These are phyloP conservation scores for Cordilura impudica DNA, from an alignment of 2,888 invertebrate genomes.

Conservation along the genomic window DNA sequence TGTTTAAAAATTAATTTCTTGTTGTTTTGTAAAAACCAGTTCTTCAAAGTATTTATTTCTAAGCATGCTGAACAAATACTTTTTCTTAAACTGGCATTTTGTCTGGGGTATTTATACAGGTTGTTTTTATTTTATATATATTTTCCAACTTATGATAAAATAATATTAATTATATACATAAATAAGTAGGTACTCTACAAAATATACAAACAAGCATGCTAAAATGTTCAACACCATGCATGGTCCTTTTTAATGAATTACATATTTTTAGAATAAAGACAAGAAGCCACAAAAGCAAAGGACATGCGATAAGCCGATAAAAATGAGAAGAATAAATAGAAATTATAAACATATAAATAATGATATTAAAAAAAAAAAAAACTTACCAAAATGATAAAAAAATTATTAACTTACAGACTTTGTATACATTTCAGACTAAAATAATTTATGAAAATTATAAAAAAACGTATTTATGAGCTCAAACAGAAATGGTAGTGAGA, in stretches of 20 bases:
- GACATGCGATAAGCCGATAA: background rate
- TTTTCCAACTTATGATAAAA: slow-evolving; percentile 64
- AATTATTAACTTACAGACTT: slow-evolving; percentile 41
- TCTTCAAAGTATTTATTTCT: slow-evolving; percentile 50
- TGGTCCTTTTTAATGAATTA: background rate
- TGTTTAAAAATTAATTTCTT: slow-evolving; percentile 28
- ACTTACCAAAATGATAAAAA: slow-evolving; percentile 46
- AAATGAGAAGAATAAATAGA: slow-evolving; percentile 11
- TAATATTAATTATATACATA: slow-evolving; percentile 42
- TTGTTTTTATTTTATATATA: slow-evolving; percentile 64
- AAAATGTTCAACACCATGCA: slow-evolving; percentile 49
- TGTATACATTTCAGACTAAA: slow-evolving; percentile 26
- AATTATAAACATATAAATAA: slow-evolving; percentile 9
- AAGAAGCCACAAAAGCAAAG: slow-evolving; percentile 19
- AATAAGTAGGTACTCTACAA: slow-evolving; percentile 23
- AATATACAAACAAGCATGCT: slow-evolving; percentile 42
- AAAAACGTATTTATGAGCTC: slow-evolving; percentile 3
- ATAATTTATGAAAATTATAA: slow-evolving; percentile 11
- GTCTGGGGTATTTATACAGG: slow-evolving; percentile 39
- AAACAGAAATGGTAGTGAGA: background rate
- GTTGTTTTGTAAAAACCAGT: slow-evolving; percentile 38
- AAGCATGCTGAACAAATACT: slow-evolving; percentile 51
- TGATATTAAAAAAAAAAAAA: slow-evolving; percentile 6
- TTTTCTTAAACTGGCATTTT: slow-evolving; percentile 45
- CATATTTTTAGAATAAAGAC: background rate